phyloP scores from a whole-genome alignment of 2,113 vertebrate genomes.

The Tragelaphus strepsiceros region DNA sequence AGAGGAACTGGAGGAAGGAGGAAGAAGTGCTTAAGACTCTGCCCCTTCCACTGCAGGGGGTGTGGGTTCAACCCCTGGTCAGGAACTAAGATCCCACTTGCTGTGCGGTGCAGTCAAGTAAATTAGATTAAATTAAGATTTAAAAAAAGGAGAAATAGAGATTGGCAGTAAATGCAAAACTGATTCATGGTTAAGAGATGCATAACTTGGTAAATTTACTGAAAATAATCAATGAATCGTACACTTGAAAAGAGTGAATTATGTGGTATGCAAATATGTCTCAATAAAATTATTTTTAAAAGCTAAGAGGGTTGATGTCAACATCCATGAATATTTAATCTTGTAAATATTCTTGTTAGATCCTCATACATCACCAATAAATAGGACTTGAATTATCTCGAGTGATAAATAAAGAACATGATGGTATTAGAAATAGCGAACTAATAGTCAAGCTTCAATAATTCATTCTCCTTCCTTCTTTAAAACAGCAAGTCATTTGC shows the following conservation, averaged over 20 bases:
- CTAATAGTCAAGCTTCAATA: background rate
- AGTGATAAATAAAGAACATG: background rate
- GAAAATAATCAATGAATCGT: background rate
- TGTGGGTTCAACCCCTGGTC: background rate
- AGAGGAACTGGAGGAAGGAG: rapidly evolving
- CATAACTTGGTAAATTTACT: background rate
- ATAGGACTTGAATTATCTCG: background rate
- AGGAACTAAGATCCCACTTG: background rate
- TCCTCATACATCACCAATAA: background rate
- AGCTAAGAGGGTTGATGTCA: background rate
- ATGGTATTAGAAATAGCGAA: background rate
- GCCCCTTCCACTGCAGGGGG: background rate
- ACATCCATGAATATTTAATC: background rate
- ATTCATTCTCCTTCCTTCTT: background rate
- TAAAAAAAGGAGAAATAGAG: background rate
- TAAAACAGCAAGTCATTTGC: background rate
- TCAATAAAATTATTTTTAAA: background rate
- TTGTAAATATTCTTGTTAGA: background rate
- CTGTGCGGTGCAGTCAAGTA: rapidly evolving
- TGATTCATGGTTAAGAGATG: background rate
- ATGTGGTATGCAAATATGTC: background rate
- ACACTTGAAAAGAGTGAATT: background rate
- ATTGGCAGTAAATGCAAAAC: background rate
- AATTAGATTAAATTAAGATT: background rate
- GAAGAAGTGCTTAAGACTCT: background rate